These are phyloP conservation scores for Rhynchophorus ferrugineus DNA, from an alignment of 1,140 invertebrate species.

Conservation along the genomic window DNA sequence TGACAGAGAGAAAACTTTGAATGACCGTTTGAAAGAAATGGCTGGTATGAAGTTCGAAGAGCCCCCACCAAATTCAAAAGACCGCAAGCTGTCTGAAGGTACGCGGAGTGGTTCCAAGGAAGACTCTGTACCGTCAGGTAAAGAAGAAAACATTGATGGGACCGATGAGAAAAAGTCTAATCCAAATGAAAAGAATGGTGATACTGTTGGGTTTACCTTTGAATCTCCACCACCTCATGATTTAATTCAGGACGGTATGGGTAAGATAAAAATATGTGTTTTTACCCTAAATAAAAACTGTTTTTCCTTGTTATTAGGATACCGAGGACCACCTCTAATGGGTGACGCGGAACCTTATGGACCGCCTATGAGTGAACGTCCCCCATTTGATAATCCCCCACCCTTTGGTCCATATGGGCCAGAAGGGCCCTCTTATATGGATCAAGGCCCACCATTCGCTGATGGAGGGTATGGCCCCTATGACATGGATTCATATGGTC, in stretches of 20 bases:
- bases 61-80: neutral
- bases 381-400: neutral
- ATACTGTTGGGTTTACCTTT: neutral
- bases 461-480: constrained; percentile 5
- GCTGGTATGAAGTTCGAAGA: constrained; percentile 23
- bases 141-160: constrained; percentile 1
- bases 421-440: constrained; percentile 5
- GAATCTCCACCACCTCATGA: neutral
- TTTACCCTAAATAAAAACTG: too few relatives aligned
- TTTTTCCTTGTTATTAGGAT: too few relatives aligned
- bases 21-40: constrained; percentile 37
- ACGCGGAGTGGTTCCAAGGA: neutral
- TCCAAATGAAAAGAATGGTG: neutral
- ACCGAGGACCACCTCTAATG: neutral
- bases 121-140: constrained; percentile 9
- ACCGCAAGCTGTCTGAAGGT: constrained; percentile 3
- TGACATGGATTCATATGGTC: constrained; percentile 2
- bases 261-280: too few relatives aligned
- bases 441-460: constrained; percentile 5
- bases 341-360: neutral
- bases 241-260: too few relatives aligned
- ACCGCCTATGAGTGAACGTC: neutral
- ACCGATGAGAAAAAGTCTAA: neutral
- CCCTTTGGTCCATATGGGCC: neutral
- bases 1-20: constrained; percentile 36